Conservation (phyloP, 2,113 vertebrate species). For the Chloroceryle aenea region DNA sequence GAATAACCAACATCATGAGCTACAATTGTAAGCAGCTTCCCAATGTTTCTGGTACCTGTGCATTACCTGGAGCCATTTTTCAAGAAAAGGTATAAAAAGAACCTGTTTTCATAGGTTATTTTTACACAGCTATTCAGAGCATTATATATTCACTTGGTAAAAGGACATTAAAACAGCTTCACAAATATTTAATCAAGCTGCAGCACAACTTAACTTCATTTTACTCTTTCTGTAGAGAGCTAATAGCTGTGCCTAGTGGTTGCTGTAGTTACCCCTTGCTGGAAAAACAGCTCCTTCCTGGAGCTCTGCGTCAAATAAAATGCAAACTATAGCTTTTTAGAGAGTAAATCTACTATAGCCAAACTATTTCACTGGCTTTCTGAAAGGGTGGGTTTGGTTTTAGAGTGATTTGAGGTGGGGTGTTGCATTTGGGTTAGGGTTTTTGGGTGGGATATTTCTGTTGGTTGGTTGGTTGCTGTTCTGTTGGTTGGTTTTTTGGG, state of each 20-base stretch:
- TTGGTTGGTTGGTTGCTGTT: neutral
- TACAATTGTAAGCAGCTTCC: neutral
- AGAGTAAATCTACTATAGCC: neutral
- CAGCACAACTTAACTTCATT: neutral
- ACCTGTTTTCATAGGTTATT: constrained; percentile 38
- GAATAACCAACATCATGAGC: neutral
- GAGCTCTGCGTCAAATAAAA: neutral
- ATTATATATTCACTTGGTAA: constrained; percentile 11
- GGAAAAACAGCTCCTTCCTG: neutral
- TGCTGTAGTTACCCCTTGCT: constrained; percentile 47
- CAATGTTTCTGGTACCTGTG: neutral
- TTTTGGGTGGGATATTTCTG: neutral
- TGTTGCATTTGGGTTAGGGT: neutral
- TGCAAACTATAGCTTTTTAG: neutral
- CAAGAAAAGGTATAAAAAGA: constrained; percentile 40
- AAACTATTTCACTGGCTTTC: neutral
- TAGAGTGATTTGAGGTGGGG: fast-evolving
- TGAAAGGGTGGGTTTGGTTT: neutral
- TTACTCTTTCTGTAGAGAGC: neutral
- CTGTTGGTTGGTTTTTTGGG: neutral
- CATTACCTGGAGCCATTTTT: neutral
- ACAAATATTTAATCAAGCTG: constrained; percentile 79
- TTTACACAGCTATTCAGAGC: constrained; percentile 41
- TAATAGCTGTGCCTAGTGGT: neutral
- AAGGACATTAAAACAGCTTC: constrained; percentile 69